Conservation (phyloP, 2,888 invertebrate genomes). For the Drosophila leonis region DNA sequence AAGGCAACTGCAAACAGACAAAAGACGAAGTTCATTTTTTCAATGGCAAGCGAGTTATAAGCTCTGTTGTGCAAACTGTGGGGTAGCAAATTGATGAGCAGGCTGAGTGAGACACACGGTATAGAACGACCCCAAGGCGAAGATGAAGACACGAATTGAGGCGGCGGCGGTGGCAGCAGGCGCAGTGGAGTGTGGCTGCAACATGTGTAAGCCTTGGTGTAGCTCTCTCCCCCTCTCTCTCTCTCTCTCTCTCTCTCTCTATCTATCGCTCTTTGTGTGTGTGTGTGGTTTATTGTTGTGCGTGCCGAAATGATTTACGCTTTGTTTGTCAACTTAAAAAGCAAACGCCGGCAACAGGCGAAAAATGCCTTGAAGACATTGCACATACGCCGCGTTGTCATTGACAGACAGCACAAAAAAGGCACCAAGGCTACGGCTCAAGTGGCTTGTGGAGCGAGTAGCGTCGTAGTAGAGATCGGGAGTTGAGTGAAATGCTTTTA, state of each 20-base stretch:
- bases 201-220: constrained; percentile 69
- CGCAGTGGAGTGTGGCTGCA: constrained; percentile 60
- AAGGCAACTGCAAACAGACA: constrained; percentile 51
- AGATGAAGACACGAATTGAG: constrained; percentile 21
- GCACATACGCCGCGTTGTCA: constrained; percentile 75
- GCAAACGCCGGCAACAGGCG: constrained; percentile 63
- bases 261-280: constrained; percentile 18
- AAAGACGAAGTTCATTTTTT: constrained; percentile 62
- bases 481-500: constrained; percentile 68
- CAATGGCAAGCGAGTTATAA: constrained; percentile 31
- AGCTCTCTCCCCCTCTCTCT: not conserved
- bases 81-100: constrained; percentile 8
- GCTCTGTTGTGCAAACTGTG: constrained; percentile 4
- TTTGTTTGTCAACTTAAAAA: constrained; percentile 81
- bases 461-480: constrained; percentile 8
- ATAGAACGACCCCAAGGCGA: constrained; percentile 7
- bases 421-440: constrained; percentile 35
- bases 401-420: constrained; percentile 53
- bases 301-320: constrained; percentile 80
- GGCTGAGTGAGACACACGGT: not conserved
- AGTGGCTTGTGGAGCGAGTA: not conserved
- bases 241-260: not conserved
- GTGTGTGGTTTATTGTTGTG: constrained; percentile 68
- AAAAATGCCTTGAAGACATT: constrained; percentile 56
- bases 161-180: not conserved